A percentile compares a stretch with the other conserved stretches of the same genome.
Conservation (phyloP, 2,888 invertebrate species). For the Phalangium opilio region DNA sequence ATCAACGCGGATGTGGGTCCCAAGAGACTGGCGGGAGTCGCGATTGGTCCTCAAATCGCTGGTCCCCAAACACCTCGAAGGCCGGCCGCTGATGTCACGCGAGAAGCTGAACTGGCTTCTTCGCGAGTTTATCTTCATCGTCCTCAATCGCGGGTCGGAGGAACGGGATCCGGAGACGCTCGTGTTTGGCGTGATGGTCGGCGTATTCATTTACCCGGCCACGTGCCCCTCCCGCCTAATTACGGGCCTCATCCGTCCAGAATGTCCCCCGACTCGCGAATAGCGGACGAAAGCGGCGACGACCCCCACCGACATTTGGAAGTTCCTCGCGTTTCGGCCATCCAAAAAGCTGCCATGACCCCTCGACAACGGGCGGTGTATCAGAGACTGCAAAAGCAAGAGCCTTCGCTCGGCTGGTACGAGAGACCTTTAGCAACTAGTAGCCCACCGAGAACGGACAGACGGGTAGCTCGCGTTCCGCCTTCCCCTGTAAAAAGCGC, state of each 20-base stretch:
- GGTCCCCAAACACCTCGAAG: not conserved
- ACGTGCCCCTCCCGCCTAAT: not conserved
- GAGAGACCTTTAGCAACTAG: constrained; percentile 39
- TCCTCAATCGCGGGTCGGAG: not conserved
- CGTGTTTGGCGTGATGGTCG: constrained; percentile 3
- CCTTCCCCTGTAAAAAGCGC: constrained; percentile 31
- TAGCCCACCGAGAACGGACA: constrained; percentile 27
- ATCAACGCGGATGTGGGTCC: constrained; percentile 6
- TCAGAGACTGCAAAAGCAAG: not conserved
- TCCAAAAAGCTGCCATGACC: constrained; percentile 15
- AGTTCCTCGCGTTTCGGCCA: not conserved
- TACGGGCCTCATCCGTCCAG: no score
- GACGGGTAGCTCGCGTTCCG: constrained; percentile 28
- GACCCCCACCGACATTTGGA: not conserved
- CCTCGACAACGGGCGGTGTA: constrained; percentile 12
- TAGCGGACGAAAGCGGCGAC: not conserved
- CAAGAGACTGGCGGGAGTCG: constrained; percentile 5
- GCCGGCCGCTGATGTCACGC: not conserved
- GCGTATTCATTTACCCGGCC: constrained; percentile 2
- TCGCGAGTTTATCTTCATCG: not conserved
- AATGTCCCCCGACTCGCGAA: no score
- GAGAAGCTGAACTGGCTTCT: not conserved
- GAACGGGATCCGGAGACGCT: not conserved
- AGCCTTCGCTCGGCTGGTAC: not conserved
- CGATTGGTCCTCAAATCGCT: constrained; percentile 4